These are phyloP conservation scores for Phalanger gymnotis DNA, from an alignment of 2,797 vertebrate species.

Conservation along the genomic window DNA sequence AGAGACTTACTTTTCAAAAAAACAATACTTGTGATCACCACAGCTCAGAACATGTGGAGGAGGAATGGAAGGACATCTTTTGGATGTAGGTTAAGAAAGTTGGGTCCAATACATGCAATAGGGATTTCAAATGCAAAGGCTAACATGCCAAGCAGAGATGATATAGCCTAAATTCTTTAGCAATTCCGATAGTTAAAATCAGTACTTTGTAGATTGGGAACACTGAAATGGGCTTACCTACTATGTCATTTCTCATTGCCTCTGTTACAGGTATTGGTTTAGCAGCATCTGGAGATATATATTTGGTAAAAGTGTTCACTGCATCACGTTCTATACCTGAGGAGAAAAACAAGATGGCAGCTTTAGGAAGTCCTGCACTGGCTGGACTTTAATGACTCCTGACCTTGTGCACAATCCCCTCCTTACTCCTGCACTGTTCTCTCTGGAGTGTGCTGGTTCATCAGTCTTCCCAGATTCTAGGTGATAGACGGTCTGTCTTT, in stretches of 20 bases:
- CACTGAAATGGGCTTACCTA: conserved; percentile 88
- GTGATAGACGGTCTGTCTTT: not conserved
- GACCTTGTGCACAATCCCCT: not conserved
- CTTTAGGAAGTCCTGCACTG: conserved; percentile 37
- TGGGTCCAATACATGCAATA: not conserved
- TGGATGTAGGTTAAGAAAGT: conserved; percentile 35
- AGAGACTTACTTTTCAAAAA: not conserved
- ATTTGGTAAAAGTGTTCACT: conserved; percentile 98
- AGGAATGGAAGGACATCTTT: not conserved
- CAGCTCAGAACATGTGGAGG: not conserved
- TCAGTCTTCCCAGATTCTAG: not conserved
- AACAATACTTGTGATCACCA: not conserved
- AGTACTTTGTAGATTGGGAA: not conserved
- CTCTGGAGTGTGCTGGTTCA: not conserved
- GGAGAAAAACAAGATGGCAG: conserved; percentile 46
- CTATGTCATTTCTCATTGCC: conserved; percentile 96
- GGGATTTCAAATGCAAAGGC: conserved; percentile 10
- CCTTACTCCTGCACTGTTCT: not conserved
- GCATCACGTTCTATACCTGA: conserved; percentile 98
- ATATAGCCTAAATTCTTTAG: conserved; percentile 46
- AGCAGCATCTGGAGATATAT: conserved; percentile 97
- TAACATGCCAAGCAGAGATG: not conserved
- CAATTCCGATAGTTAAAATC: conserved; percentile 21
- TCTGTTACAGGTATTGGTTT: conserved; percentile 98
- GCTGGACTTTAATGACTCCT: not conserved